Conservation (phyloP, 2,797 vertebrate genomes). For the Acanthis flammea region DNA sequence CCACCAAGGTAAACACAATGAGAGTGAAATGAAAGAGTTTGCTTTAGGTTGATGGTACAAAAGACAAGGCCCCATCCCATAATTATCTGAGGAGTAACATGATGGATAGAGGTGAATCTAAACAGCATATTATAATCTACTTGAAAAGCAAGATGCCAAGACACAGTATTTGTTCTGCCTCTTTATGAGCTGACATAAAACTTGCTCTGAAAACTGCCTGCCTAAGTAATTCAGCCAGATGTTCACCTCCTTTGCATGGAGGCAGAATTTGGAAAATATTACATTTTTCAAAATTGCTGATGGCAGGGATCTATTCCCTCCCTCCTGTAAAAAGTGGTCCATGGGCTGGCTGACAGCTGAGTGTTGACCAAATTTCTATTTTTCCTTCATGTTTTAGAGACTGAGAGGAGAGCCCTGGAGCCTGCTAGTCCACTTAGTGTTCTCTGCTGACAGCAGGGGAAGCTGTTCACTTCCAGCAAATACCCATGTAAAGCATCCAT, state of each 20-base stretch:
- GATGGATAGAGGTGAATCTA: background rate
- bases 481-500: background rate
- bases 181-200: slow-evolving; percentile 70
- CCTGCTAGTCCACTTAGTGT: slow-evolving; percentile 35
- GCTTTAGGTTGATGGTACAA: background rate
- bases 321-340: background rate
- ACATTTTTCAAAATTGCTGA: slow-evolving; percentile 70
- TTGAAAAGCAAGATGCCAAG: background rate
- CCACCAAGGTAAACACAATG: background rate
- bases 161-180: slow-evolving; percentile 40
- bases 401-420: slow-evolving; percentile 46
- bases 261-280: slow-evolving; percentile 72
- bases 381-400: slow-evolving; percentile 57
- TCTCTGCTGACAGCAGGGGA: background rate
- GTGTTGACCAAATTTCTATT: slow-evolving; percentile 42
- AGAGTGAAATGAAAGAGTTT: background rate
- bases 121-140: background rate
- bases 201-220: slow-evolving; percentile 64
- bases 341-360: slow-evolving; percentile 36
- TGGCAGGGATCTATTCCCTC: slow-evolving; percentile 31
- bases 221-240: slow-evolving; percentile 78
- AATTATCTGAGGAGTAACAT: background rate
- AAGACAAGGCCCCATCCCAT: background rate
- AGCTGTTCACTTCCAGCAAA: background rate
- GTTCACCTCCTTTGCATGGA: slow-evolving; percentile 74